Evolutionary conservation across 2,113 vertebrate species (phyloP).

Genomic region (Himantopus leucocephalus): DNA sequence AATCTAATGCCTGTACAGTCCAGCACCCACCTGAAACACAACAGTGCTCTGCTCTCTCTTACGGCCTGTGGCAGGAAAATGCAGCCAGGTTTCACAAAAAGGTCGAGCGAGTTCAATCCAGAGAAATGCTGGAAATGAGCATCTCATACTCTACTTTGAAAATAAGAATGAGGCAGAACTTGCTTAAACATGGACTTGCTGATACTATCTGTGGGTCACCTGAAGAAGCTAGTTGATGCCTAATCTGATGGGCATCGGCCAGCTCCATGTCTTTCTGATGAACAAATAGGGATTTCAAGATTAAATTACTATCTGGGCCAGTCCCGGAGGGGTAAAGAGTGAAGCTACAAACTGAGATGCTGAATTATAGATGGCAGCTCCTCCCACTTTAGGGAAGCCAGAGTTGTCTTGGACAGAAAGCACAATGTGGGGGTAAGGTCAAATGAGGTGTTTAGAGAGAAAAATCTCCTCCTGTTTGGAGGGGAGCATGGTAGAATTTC

Average conservation of each 20-base stretch:
- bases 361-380: not conserved
- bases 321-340: not conserved
- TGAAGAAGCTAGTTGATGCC: not conserved
- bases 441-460: not conserved
- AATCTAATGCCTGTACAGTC: not conserved
- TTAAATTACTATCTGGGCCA: constrained; percentile 1
- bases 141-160: not conserved
- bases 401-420: not conserved
- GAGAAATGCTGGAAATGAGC: not conserved
- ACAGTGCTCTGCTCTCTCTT: not conserved
- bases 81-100: not conserved
- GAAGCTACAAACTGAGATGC: not conserved
- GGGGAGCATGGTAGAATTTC: not conserved
- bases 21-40: constrained; percentile 6
- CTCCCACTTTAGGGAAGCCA: constrained; percentile 10
- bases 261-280: not conserved
- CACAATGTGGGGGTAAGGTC: not conserved
- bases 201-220: not conserved
- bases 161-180: not conserved
- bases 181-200: not conserved
- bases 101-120: not conserved
- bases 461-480: not conserved
- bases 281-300: not conserved
- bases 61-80: not conserved
- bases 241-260: not conserved